Evolutionary conservation across 1,140 invertebrate species (phyloP), one percentile per base, ranked within the genome.

Genomic region (Drosophila albomicans): DNA sequence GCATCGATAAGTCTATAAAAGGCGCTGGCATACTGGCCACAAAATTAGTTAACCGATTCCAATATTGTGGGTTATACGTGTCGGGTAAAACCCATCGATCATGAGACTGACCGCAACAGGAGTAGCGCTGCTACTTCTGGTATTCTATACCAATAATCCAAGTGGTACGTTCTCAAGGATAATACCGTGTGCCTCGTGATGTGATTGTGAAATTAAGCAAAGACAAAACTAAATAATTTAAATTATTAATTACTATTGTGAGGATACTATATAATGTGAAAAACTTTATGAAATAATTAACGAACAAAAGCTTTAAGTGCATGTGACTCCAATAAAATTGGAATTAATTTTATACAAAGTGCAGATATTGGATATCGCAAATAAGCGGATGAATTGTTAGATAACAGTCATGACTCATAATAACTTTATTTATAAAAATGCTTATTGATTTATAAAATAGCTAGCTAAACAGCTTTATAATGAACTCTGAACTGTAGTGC

Each of bases 1-100:
- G 20, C 41, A 74, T 62, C 66, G 46, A 38, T 38, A 69, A 87
- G 49, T 87, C 82, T 84, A 87, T 87, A 87, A 84, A 87, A 87
- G 75, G 20, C 43, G 72, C 38, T 48, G 46, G 28, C n/a, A 51
- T 38, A 30, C 7, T n/a, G 28, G 30, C 57, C 61, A 56, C 58
- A 68, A 77, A 88, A 79, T 79, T 73, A 88, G 84, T 88, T 75
- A 56, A 56, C 76, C 79, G 71, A 75, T 70, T 71, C 65, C 66
- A 71, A 81, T 71, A 63, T 63, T 46, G 63, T 76, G 58, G 67
- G 57, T 76, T 45, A 79, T 67, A 78, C 68, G 73, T 67, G 78
- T 79, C 75, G 70, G 73, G 79, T 69, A 64, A 70, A 73, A 73
- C 66, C 57, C 65, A 79, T 70, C 64, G 59, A 74, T 56, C 28